Conservation (phyloP, 2,888 invertebrate genomes). For the Nemoura dubitans region DNA sequence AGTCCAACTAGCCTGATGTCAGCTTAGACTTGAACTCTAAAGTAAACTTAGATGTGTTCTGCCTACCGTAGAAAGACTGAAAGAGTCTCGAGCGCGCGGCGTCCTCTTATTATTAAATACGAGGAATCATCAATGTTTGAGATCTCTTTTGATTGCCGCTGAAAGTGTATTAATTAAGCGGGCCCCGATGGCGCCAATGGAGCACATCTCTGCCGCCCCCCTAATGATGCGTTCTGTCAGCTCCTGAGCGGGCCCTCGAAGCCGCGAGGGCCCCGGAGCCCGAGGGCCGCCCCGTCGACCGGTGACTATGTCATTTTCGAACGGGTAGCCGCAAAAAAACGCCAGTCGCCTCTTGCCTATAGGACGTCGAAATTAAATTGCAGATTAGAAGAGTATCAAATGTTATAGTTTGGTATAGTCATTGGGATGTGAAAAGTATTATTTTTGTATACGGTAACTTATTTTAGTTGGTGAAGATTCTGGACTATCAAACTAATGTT, state of each 20-base stretch:
- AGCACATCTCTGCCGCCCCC: conserved; percentile 17
- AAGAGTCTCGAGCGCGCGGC: background rate
- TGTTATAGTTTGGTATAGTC: background rate
- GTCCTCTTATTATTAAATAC: background rate
- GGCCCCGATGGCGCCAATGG: conserved; percentile 27
- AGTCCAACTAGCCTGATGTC: background rate
- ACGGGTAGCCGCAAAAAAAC: conserved; percentile 17
- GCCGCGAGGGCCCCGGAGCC: background rate
- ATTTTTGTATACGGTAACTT: background rate
- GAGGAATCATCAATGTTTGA: conserved; percentile 12
- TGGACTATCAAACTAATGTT: background rate
- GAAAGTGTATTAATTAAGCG: conserved; percentile 24
- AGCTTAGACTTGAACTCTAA: background rate
- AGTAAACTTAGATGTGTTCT: background rate
- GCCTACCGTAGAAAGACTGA: no score
- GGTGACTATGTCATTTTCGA: conserved; percentile 38
- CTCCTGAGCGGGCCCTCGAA: background rate
- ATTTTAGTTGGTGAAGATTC: background rate
- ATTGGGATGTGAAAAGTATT: background rate
- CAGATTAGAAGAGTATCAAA: conserved; percentile 29
- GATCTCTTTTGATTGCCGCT: conserved; percentile 15
- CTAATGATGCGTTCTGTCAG: conserved; percentile 31
- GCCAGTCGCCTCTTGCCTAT: background rate
- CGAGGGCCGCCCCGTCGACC: background rate
- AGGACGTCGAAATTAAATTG: conserved; percentile 26